phyloP scores from a whole-genome alignment of 2,113 vertebrate species.

The Tylochromis polylepis region DNA sequence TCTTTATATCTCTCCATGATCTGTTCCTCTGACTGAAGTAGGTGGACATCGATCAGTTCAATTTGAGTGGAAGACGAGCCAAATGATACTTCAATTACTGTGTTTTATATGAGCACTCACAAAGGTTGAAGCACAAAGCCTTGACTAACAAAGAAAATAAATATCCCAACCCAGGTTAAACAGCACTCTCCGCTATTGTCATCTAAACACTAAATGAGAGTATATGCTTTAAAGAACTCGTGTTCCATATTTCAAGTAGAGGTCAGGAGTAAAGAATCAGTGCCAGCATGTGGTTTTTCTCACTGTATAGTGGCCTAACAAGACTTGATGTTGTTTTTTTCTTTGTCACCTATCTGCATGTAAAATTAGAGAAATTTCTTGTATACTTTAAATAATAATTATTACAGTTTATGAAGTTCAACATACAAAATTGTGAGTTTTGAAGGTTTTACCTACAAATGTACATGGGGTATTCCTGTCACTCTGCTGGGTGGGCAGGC shows the following conservation, averaged over 20 bases:
- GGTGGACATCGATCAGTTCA: background rate
- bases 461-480: background rate
- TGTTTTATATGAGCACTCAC: background rate
- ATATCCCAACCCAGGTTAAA: background rate
- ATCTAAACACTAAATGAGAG: background rate
- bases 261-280: background rate
- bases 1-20: background rate
- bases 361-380: background rate
- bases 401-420: background rate
- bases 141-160: background rate
- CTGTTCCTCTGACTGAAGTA: background rate
- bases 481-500: background rate
- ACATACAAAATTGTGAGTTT: background rate
- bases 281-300: background rate
- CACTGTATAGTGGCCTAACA: background rate
- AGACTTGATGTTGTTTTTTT: background rate
- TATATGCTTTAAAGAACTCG: background rate
- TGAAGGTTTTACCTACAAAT: background rate
- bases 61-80: background rate
- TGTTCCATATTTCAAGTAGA: background rate
- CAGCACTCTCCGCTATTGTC: background rate
- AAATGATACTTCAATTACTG: background rate
- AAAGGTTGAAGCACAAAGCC: background rate
- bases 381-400: background rate
- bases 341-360: background rate